Conservation (phyloP, 2,113 vertebrate genomes). For the Cariama cristata region DNA sequence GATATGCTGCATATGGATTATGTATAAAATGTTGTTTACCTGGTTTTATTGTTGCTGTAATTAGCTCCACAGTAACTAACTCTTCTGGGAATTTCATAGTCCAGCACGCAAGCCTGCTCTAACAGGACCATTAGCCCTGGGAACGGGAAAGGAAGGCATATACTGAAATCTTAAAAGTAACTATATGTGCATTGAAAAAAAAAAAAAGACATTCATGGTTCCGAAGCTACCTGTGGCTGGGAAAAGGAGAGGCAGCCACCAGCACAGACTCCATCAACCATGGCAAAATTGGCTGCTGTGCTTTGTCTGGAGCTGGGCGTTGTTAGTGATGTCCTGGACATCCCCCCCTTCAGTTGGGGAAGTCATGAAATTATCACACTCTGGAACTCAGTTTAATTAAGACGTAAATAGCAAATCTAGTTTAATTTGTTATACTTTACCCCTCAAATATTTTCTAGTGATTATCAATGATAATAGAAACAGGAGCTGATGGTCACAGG, state of each 20-base stretch:
- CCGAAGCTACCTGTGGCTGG: neutral
- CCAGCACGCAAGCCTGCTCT: neutral
- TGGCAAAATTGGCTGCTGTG: neutral
- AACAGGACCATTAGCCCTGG: neutral
- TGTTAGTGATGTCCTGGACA: too few species aligned
- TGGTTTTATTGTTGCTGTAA: neutral
- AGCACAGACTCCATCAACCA: neutral
- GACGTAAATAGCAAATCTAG: neutral
- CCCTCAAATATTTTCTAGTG: neutral
- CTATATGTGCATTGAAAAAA: rapidly evolving
- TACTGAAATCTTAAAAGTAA: neutral
- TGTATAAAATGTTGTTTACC: neutral
- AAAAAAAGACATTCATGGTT: rapidly evolving
- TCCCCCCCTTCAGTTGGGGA: neutral
- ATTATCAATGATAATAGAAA: neutral
- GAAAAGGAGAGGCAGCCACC: neutral
- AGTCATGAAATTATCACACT: neutral
- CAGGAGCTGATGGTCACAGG: neutral
- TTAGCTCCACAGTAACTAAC: neutral
- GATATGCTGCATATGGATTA: neutral
- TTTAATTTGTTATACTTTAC: neutral
- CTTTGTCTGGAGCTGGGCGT: neutral
- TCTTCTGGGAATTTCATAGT: neutral
- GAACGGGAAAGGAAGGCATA: rapidly evolving
- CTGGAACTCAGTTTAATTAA: neutral